Base-by-base conservation (phyloP, 2,888 invertebrate genomes). In the Hetaerina titia region DNA sequence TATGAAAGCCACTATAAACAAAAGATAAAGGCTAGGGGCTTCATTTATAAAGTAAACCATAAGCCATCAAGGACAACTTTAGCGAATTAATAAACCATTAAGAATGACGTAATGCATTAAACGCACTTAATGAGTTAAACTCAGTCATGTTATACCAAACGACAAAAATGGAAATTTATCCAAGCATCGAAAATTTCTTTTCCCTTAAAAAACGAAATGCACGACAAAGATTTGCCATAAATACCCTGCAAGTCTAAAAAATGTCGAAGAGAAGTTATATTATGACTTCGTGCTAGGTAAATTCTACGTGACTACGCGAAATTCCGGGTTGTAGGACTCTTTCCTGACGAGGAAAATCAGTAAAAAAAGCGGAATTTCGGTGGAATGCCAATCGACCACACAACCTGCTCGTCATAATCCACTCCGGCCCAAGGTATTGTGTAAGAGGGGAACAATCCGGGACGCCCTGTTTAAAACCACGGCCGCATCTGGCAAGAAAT, bases 401-500 rank as follows among this genome's bases (percentile, higher is more conserved):
- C 89, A 89, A 89, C 89, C 90, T 90, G 90, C 90, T 45, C 45
- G 89, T 89, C 89, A 89, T 89, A 89, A 81, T 81, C 81, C 81
- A 81, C 81, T 81, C 22, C 81, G 13, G 13, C 81, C 81, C 25
- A 81, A 5, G 31, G 81, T 81, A 81, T 58, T 94, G 81, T 56
- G 94, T 57, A 81, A 69, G 60, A 81, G 95, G 94, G 95, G 90
- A 92, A 95, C 87, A 88, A 87, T 95, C 95, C 90, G 89, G 88
- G 95, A 60, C 60, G 74, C 95, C 90, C 95, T 90, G 90, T 90
- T 95, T 94, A 92, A 94, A 90, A 94, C 94, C 95, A 94, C 92
- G 94, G 92, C 63, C 64, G 92, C 92, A 92, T 92, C 69, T 92
- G 92, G 92, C 92, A 17, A 92, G 92, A 92, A 92, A 69, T 92